A percentile compares a stretch with the other conserved stretches of the same genome.
Evolutionary conservation across 2,888 invertebrate genomes (phyloP).

Genomic region (Rhaphigaster nebulosa): DNA sequence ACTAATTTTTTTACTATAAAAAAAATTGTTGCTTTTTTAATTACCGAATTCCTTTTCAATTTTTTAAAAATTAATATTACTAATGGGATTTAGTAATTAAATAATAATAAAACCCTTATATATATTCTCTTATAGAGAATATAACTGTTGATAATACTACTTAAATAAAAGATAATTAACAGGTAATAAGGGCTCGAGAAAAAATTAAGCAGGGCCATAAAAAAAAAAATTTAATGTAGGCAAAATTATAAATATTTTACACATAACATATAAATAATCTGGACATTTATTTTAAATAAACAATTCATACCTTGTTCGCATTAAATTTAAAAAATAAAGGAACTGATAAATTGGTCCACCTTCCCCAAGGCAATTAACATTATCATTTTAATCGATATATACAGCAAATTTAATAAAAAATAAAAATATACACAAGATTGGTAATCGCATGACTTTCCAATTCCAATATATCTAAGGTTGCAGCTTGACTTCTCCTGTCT

Average conservation of each 20-base stretch:
- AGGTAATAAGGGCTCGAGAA: background rate
- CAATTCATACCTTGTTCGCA: slow-evolving; percentile 15
- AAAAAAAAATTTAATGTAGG: slow-evolving; percentile 14
- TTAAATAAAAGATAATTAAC: background rate
- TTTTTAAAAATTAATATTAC: background rate
- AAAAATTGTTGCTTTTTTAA: background rate
- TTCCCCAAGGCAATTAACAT: slow-evolving; percentile 19
- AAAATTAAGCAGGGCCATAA: background rate
- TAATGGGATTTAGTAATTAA: background rate
- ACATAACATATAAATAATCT: slow-evolving; percentile 24
- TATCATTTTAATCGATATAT: slow-evolving; percentile 3
- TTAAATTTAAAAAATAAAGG: slow-evolving; percentile 53
- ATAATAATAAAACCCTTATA: background rate
- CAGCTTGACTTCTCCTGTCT: background rate
- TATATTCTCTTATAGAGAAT: background rate
- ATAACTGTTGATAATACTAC: background rate
- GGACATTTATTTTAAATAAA: slow-evolving; percentile 45
- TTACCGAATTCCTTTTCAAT: background rate
- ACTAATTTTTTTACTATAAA: too few species aligned
- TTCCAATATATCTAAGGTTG: background rate
- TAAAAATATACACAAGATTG: slow-evolving; percentile 49
- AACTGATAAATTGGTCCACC: slow-evolving; percentile 54
- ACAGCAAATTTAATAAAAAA: slow-evolving; percentile 49
- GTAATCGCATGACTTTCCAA: slow-evolving; percentile 9
- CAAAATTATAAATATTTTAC: slow-evolving; percentile 38